phyloP scores from a whole-genome alignment of 2,888 invertebrate species.

The Cephus rjabovi region DNA sequence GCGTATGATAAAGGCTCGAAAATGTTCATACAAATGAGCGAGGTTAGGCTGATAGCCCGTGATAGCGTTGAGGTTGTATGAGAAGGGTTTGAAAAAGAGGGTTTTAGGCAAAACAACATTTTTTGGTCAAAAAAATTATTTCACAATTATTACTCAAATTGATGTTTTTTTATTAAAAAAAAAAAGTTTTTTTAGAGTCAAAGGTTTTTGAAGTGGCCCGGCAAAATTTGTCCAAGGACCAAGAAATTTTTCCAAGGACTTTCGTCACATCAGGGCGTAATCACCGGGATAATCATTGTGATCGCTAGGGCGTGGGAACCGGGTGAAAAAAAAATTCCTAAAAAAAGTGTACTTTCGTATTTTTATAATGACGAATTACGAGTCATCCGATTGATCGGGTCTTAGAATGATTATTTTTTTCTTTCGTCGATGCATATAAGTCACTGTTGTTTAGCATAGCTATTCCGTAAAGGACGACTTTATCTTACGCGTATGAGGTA shows the following conservation, averaged over 20 bases:
- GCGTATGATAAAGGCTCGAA: background rate
- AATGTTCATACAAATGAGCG: background rate
- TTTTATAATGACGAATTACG: background rate
- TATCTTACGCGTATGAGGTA: background rate
- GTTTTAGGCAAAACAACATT: no score
- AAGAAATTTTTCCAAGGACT: background rate
- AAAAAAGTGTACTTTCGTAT: background rate
- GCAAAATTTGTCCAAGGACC: no score
- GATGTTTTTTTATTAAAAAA: no score
- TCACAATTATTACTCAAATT: no score
- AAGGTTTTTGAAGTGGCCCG: no score
- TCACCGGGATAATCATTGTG: background rate
- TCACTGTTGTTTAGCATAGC: background rate
- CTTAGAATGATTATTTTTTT: background rate
- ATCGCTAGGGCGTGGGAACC: background rate
- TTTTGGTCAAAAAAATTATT: no score
- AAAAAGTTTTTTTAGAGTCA: background rate
- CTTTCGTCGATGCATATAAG: background rate
- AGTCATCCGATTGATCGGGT: background rate
- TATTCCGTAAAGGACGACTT: background rate
- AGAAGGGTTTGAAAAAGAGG: background rate
- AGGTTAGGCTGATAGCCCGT: background rate
- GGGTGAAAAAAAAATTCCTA: background rate
- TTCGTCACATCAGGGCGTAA: background rate
- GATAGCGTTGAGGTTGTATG: background rate